Percentiles rank a stretch among this genome's conserved stretches.
phyloP scores from a whole-genome alignment of 1,140 invertebrate genomes.

The Aphaenogaster ashmeadi region DNA sequence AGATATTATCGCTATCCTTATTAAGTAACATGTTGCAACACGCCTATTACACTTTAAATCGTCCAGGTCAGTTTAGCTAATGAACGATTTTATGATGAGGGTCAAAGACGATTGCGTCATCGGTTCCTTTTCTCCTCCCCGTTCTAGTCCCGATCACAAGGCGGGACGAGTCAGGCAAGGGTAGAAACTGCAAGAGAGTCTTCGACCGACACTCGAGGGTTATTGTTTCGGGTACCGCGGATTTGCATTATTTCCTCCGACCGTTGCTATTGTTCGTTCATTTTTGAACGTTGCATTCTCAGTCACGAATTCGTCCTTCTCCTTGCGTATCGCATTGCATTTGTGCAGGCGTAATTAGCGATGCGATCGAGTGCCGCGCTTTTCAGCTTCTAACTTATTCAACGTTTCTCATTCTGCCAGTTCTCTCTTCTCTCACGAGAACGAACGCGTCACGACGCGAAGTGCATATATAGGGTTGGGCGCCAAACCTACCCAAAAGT shows the following conservation, averaged over 20 bases:
- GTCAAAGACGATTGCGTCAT: conserved; percentile 71
- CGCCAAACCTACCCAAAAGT: conserved; percentile 30
- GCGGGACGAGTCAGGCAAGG: conserved; percentile 30
- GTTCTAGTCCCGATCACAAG: background rate
- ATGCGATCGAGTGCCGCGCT: conserved; percentile 69
- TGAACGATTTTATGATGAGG: conserved; percentile 51
- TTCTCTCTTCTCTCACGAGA: conserved; percentile 50
- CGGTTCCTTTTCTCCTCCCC: conserved; percentile 33
- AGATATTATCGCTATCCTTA: background rate
- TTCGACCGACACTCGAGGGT: conserved; percentile 76
- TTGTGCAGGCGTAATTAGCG: conserved; percentile 73
- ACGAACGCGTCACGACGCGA: conserved; percentile 39
- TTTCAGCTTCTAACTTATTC: conserved; percentile 71
- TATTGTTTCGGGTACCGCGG: conserved; percentile 76
- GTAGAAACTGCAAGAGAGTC: conserved; percentile 65
- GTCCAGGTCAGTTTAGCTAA: conserved; percentile 37
- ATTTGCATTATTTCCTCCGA: conserved; percentile 77
- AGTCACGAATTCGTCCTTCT: conserved; percentile 72
- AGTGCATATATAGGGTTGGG: conserved; percentile 12
- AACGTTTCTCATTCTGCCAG: conserved; percentile 66
- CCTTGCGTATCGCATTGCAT: conserved; percentile 68
- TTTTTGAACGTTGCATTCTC: conserved; percentile 74
- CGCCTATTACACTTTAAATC: background rate
- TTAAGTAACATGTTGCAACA: background rate
- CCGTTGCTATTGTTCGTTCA: conserved; percentile 75